Base-by-base conservation (phyloP, 2,888 invertebrate genomes). In the Ditylenchus weischeri region DNA sequence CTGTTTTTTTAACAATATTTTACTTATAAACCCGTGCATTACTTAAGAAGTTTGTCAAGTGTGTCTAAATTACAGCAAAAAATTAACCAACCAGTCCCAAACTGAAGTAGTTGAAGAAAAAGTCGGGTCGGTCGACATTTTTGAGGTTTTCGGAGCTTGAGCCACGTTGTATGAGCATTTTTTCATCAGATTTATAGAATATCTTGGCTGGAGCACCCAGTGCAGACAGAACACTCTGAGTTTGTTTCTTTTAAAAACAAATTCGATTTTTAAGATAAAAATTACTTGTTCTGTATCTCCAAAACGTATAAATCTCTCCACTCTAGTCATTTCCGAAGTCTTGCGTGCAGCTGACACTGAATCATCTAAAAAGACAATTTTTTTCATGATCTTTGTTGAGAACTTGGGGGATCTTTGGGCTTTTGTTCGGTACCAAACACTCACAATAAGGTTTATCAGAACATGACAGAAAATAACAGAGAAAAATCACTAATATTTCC, bases 31-130 rank as follows among this genome's bases (percentile, higher is more conserved):
- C n/a, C n/a, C n/a, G n/a, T n/a, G n/a, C n/a, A n/a, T n/a, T n/a
- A n/a, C n/a, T n/a, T n/a, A n/a, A n/a, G n/a, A 43, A 43, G 8
- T 15, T 43, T 43, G 43, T 8, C 8, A 43, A 43, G 8, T 2
- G 8, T 43, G 15, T 8, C 8, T 43, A 43, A 15, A 54, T 54
- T 7, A 21, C 13, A 54, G 8, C 11, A 54, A 54, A 23, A 51
- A 35, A 62, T 38, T 43, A 36, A 87, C 89, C 87, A 84, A 92
- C 92, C 87, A 96, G 85, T 76, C 96, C 96, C 70, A 96, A 87
- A 0, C 93, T 93, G 84, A 94, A 93, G 85, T 96, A 98, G 86
- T 98, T 98, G 86, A 92, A 96, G 87, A 98, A 96, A 85, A 93
- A 95, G 85, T 98, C 96, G 61, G 93, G 92, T 69, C 90, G 89